Conservation (phyloP, 2,888 invertebrate species). For the Pherbina coryleti region DNA sequence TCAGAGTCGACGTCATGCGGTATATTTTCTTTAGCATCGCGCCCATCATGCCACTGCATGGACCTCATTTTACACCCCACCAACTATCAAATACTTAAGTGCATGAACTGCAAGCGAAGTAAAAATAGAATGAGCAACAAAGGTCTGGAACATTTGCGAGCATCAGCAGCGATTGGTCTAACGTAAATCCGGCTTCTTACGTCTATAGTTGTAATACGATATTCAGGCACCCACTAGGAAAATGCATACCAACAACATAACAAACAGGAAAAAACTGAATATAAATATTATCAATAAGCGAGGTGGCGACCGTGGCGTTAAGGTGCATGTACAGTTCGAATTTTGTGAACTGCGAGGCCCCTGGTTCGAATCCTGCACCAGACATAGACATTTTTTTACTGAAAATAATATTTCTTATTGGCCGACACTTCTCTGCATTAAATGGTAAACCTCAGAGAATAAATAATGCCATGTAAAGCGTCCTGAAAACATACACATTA, state of each 20-base stretch:
- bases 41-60: neutral
- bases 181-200: constrained; percentile 4
- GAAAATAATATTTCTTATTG: too few species aligned
- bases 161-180: neutral
- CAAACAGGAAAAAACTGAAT: too few species aligned
- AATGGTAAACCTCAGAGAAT: too few species aligned
- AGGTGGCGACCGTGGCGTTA: too few species aligned
- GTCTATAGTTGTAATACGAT: constrained; percentile 12
- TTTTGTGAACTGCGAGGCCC: too few species aligned
- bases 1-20: neutral
- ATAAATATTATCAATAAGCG: too few species aligned
- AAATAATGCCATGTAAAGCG: too few species aligned
- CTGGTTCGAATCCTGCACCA: too few species aligned
- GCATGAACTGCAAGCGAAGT: neutral
- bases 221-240: constrained; percentile 15
- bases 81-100: neutral
- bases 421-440: too few species aligned
- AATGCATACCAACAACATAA: neutral
- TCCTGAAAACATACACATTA: too few species aligned
- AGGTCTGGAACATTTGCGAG: neutral
- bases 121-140: constrained; percentile 18
- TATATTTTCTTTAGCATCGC: neutral
- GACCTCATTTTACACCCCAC: neutral
- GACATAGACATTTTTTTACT: too few species aligned
- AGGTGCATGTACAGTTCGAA: too few species aligned